Evolutionary conservation across 2,113 vertebrate genomes (phyloP), one percentile per base, ranked within the genome.

Genomic region (Tinamus guttatus): DNA sequence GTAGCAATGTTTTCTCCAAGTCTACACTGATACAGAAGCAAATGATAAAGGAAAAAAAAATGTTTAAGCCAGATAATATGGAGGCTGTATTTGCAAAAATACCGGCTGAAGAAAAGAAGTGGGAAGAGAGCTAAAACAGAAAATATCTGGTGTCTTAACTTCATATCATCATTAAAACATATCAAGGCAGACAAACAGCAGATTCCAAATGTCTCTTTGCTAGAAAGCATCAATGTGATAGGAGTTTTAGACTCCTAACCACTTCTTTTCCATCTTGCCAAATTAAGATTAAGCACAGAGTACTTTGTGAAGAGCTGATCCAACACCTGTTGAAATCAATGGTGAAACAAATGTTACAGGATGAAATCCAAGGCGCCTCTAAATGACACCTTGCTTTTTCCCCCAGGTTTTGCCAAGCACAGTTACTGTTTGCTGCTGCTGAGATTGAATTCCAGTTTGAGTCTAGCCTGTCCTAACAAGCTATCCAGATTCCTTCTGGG

Each of bases 381-480:
- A 41, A 7, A 21, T 2, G 21, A 2, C 40, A 15, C 25, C 7
- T n/a, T 56, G 13, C 27, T 74, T 56, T 65, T 51, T 28, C 45
- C 8, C 15, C 18, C 21, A 89, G 34, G 25, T 64, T 41, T 28
- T 15, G 34, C 38, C 13, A 18, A 43, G 56, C n/a, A 13, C 5
- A 58, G 22, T 2, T 54, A 17, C 7, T 4, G 1, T 21, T 32
- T 15, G 11, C 43, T 68, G 52, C 27, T 74, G 10, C 38, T 28
- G 27, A 49, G 22, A 21, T 28, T 34, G 11, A 80, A 45, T 12
- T 58, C 36, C 27, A 40, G 9, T 54, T 63, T n/a, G n/a, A 16
- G 15, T 54, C n/a, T 64, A 71, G 32, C 14, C 51, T 69, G n/a
- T 11, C 45, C 12, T 1, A 3, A 38, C 1, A 2, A 3, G 13